Evolutionary conservation across 2,797 vertebrate species (phyloP), one percentile per base, ranked within the genome.

Genomic region (Dipus sagitta): DNA sequence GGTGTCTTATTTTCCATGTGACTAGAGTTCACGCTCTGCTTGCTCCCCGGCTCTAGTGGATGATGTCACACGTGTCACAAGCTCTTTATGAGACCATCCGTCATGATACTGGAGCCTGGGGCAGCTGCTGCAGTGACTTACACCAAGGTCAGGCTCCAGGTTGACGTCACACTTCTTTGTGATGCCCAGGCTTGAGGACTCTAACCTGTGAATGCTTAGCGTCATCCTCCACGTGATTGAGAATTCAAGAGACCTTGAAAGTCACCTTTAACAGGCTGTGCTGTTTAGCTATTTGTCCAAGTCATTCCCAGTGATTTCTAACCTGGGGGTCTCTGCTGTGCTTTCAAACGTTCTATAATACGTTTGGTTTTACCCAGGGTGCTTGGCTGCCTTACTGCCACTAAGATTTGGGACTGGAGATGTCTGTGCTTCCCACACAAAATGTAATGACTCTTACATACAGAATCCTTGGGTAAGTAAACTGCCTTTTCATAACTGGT

Each of bases 71-170:
- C 86, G 75, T 96, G 97, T 96, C 96, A 82, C 0, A 52, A 96
- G 83, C 62, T 82, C 89, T 98, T 97, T 96, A 88, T 95, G 95
- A 97, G 95, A 76, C 86, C 89, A 94, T 97, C 97, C 96, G 71
- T 98, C 85, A 85, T 26, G 68, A 65, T 60, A 38, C 14, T 64
- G 0, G 54, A 87, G 84, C 71, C 28, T 32, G 60, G 60, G 74
- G 90, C 42, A n/a, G 89, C 76, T 58, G 12, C 68, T 13, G 2
- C 75, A 2, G 58, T 75, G 52, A 79, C 18, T 58, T 86, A 92
- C 68, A 42, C 65, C 42, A 67, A 30, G 91, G 83, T 92, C 90
- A 76, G n/a, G 38, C 26, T 78, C 1, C 4, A 74, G 80, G 79
- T 6, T 34, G 62, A 75, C 42, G 2, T 74, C 62, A 26, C n/a